These are phyloP conservation scores for Caloenas nicobarica DNA, from an alignment of 2,113 vertebrate genomes.

Conservation along the genomic window DNA sequence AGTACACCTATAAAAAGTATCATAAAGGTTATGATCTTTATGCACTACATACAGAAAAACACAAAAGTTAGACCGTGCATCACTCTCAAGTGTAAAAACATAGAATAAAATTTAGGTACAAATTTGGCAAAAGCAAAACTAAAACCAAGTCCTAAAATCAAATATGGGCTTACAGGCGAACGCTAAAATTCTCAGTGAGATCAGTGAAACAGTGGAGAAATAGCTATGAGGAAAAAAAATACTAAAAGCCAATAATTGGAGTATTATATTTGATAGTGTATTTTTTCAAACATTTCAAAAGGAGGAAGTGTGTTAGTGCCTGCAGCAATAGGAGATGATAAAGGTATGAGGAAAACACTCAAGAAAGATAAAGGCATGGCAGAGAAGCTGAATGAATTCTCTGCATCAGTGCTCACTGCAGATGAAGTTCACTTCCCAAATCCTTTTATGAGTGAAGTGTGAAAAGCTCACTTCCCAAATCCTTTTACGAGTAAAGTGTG, in stretches of 20 bases:
- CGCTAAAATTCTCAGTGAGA: neutral
- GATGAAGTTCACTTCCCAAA: neutral
- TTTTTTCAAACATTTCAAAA: neutral
- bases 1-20: neutral
- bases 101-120: neutral
- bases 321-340: neutral
- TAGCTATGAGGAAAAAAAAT: neutral
- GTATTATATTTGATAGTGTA: neutral
- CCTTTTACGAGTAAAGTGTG: fast-evolving
- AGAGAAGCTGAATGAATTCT: neutral
- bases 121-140: neutral
- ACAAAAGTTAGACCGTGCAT: neutral
- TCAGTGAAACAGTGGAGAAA: neutral
- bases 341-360: neutral
- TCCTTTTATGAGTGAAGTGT: neutral
- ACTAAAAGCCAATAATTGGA: neutral
- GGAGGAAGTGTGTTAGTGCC: neutral
- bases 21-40: neutral
- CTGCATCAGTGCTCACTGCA: neutral
- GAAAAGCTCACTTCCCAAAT: neutral
- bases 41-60: neutral
- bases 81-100: neutral
- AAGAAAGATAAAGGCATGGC: neutral
- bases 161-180: neutral
- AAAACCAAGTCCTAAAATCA: neutral